A percentile compares a stretch with the other conserved stretches of the same genome.
Conservation (phyloP, 2,888 invertebrate species). For the Agriopis aurantiaria region DNA sequence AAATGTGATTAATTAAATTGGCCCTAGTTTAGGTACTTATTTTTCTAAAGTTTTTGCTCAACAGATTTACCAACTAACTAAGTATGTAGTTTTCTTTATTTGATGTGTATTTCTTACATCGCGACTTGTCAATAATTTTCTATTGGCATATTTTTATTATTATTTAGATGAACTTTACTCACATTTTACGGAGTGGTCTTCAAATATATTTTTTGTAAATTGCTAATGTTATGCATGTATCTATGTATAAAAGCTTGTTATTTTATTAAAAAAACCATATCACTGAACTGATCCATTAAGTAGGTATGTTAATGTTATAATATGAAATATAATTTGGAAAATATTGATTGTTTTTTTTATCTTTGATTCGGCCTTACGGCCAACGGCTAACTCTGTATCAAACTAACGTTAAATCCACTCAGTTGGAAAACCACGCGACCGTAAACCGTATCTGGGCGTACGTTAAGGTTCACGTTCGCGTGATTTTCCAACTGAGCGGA, state of each 20-base stretch:
- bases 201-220: constrained; percentile 15
- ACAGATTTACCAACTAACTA: background rate
- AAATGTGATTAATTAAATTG: too few species aligned
- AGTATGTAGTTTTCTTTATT: background rate
- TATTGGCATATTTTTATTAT: background rate
- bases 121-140: background rate
- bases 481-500: too few species aligned
- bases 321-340: constrained; percentile 51
- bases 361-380: background rate
- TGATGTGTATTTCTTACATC: background rate
- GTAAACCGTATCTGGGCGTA: too few species aligned
- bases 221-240: constrained; percentile 29
- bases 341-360: background rate
- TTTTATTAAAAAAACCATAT: constrained; percentile 51
- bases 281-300: constrained; percentile 56
- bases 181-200: constrained; percentile 58
- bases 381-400: too few species aligned
- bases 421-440: too few species aligned
- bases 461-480: too few species aligned
- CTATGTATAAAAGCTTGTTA: constrained; percentile 50
- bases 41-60: constrained; percentile 4
- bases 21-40: background rate
- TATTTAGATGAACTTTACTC: constrained; percentile 36
- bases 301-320: constrained; percentile 44
- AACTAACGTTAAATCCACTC: too few species aligned